Evolutionary conservation across 35 echinoderm and acorn worm genomes (phyloP), one percentile per base, ranked within the genome.

Genomic region (Amphiura filiformis): DNA sequence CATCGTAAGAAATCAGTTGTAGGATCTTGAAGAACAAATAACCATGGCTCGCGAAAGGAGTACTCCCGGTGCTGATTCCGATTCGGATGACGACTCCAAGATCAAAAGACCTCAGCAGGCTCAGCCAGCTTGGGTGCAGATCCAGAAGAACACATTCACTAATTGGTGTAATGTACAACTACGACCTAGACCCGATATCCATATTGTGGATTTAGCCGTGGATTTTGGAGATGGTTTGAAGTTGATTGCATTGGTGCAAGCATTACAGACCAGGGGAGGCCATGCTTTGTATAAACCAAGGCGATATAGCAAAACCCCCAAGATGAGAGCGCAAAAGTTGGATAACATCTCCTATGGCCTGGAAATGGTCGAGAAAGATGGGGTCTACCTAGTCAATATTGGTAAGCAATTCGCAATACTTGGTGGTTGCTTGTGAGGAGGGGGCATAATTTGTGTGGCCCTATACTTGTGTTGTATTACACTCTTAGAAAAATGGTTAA

Each of bases 111-210:
- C 83, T 18, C 44, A 65, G 56, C 20, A 31, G 3, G 37, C 39
- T 13, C 20, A 31, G 3, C 36, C 39, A 15, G 38, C 41, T 17
- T 99, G 96, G 96, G 80, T 94, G 2, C 87, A 94, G 41, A 94
- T 99, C 37, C 96, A 99, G 56, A 81, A 94, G 65, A 99, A 99
- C 39, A 99, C 96, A 11, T 99, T 99, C 39, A 94, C 84, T 5
- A 95, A 99, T 56, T 99, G 96, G 96, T 89, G 87, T 39, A 99
- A 99, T 76, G 96, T 95, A 82, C 96, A 99, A 36, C 88, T 99
- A 11, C 70, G 76, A 49, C 61, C 7, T n/a, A 85, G 39, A 65
- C 57, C 38, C 31, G 93, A 79, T 4, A 90, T 93, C 22, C 14
- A 64, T 20, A 83, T 99, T 15, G 86, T 84, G 38, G 75, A 99